These are phyloP conservation scores for Zonotrichia albicollis DNA, from an alignment of 2,797 vertebrate species.

Conservation along the genomic window DNA sequence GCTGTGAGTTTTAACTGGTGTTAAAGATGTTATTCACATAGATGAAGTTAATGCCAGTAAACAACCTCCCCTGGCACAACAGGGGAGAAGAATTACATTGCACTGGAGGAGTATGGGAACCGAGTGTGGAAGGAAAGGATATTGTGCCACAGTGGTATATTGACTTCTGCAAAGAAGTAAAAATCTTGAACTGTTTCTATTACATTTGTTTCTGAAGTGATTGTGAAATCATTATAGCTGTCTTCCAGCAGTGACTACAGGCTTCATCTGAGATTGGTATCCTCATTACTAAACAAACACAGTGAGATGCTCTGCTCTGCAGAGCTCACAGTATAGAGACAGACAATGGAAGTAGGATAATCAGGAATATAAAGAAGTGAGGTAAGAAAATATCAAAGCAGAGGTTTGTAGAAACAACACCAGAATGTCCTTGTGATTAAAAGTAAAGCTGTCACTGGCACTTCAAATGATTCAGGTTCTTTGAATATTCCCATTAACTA, in stretches of 20 bases:
- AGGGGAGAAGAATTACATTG: neutral
- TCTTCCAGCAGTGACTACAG: conserved; percentile 7
- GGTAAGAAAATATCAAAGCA: conserved; percentile 35
- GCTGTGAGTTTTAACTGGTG: neutral
- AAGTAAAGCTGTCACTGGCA: neutral
- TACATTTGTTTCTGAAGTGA: neutral
- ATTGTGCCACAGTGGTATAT: neutral
- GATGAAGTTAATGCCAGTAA: neutral
- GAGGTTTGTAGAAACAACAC: conserved; percentile 20
- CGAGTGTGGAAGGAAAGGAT: neutral
- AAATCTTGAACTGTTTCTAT: neutral
- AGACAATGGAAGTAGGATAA: neutral
- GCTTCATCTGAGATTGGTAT: neutral
- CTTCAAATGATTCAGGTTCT: conserved; percentile 5
- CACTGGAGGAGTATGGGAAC: neutral
- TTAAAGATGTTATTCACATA: neutral
- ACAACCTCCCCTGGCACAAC: neutral
- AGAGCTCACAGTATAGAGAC: neutral
- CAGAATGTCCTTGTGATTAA: conserved; percentile 20
- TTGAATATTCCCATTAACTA: conserved; percentile 1
- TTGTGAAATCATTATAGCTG: neutral
- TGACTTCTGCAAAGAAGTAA: neutral
- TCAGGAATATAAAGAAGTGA: neutral
- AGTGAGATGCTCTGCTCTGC: neutral
- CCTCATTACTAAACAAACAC: conserved; percentile 32